A percentile compares a stretch with the other conserved stretches of the same genome.
Conservation (phyloP, 2,797 vertebrate species). For the Leptodactylus fallax region DNA sequence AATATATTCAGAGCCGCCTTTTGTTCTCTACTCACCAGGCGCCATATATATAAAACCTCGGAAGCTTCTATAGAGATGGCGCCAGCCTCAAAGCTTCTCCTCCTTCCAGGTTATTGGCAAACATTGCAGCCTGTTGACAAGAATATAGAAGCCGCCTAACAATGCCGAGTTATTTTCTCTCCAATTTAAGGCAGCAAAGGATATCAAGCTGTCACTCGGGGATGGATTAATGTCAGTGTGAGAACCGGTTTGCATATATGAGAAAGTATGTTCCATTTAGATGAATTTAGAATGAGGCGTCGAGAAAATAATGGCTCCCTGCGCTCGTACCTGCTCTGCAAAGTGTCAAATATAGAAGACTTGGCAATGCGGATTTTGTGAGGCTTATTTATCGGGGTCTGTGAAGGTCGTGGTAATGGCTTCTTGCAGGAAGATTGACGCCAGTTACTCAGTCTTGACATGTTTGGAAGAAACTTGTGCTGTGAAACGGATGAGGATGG, state of each 20-base stretch:
- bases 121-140: slow-evolving; percentile 36
- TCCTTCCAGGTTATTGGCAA: background rate
- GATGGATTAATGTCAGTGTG: slow-evolving; percentile 41
- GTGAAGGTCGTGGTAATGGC: background rate
- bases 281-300: slow-evolving; percentile 25
- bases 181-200: slow-evolving; percentile 31
- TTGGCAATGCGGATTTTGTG: background rate
- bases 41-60: background rate
- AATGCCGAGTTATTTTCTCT: slow-evolving; percentile 49
- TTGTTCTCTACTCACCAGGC: background rate
- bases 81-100: background rate
- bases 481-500: background rate
- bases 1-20: background rate
- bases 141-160: slow-evolving; percentile 17
- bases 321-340: background rate
- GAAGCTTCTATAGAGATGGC: background rate
- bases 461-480: background rate
- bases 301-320: slow-evolving; percentile 8
- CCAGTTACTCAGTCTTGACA: background rate
- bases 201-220: slow-evolving; percentile 49
- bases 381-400: slow-evolving; percentile 1
- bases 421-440: background rate
- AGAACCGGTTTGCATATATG: slow-evolving; percentile 38
- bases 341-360: background rate
- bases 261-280: slow-evolving; percentile 34